Conservation (phyloP, 2,797 vertebrate species). For the Sarcophilus harrisii region DNA sequence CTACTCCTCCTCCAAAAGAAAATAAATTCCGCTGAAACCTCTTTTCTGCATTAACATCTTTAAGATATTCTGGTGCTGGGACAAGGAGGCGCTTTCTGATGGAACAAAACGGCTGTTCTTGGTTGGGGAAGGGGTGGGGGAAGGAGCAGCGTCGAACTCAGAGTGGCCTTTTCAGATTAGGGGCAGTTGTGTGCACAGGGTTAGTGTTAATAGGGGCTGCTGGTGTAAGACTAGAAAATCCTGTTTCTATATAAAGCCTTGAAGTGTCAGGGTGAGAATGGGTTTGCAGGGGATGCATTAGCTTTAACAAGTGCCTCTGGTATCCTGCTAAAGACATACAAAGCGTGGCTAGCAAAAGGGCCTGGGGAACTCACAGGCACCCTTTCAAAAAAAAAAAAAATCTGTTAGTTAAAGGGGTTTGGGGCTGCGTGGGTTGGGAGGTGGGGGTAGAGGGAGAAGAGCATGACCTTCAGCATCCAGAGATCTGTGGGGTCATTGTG, state of each 20-base stretch:
- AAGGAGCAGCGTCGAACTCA: conserved; percentile 37
- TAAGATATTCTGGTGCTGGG: conserved; percentile 58
- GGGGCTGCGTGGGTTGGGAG: not conserved
- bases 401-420: not conserved
- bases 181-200: conserved; percentile 78
- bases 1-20: conserved; percentile 22
- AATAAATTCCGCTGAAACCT: conserved; percentile 54
- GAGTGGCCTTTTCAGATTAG: conserved; percentile 75
- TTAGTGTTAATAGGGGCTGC: conserved; percentile 85
- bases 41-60: conserved; percentile 59
- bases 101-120: conserved; percentile 75
- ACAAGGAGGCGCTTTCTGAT: conserved; percentile 68
- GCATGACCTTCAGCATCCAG: conserved; percentile 2
- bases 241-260: conserved; percentile 91
- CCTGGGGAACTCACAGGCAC: not conserved
- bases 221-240: conserved; percentile 90
- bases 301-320: conserved; percentile 91
- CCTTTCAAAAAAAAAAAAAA: conserved; percentile 4
- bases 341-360: conserved; percentile 61
- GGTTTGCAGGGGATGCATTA: conserved; percentile 90
- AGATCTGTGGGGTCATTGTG: not conserved
- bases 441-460: not conserved
- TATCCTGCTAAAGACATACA: conserved; percentile 85
- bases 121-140: conserved; percentile 49
- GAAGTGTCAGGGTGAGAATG: conserved; percentile 93